Evolutionary conservation across 2,888 invertebrate species (phyloP), one percentile per base, ranked within the genome.

Genomic region (Temnothorax unifasciatus): DNA sequence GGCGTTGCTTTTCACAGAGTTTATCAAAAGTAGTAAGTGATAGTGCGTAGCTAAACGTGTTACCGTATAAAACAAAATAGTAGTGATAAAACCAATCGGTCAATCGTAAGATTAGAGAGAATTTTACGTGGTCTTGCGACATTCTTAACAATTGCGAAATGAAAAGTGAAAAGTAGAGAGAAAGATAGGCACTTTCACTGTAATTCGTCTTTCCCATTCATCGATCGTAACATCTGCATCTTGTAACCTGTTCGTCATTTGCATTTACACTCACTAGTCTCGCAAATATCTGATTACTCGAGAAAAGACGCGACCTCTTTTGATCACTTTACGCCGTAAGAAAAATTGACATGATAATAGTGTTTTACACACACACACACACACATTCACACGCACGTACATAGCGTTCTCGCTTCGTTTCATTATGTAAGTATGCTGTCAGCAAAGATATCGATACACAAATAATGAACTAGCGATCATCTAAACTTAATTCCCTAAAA

Each of bases 1-100:
- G 87, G 89, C 85, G 69, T 87, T 86, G 90, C 81, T 90, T 66
- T 63, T 83, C 83, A 83, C 44, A 81, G 74, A 71, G 61, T 66
- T 61, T 50, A 66, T 75, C 75, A 25, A 83, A 76, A 69, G 66
- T 75, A 73, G 83, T 54, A 77, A 77, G 57, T 79, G 34, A 64
- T 86, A 73, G 54, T 57, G 29, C 47, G 68, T 76, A 77, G 79
- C 74, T 85, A 79, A 82, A 89, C 77, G 77, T 71, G 82, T 89
- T 84, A 87, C 52, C 84, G 74, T 87, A 74, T 81, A 61, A 71
- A 81, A 74, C 47, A 52, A 54, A 59, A 63, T 54, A 59, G 75
- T 81, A 75, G 29, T 29, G 59, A 59, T 59, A 63, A 86, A 81
- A 69, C 57, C 68, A 79, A 82, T 81, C 63, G 76, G 50, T 75